Base-by-base conservation (phyloP, 37 sponge, comb jelly and placozoan genomes). In the Diacarnus erythraeanus region DNA sequence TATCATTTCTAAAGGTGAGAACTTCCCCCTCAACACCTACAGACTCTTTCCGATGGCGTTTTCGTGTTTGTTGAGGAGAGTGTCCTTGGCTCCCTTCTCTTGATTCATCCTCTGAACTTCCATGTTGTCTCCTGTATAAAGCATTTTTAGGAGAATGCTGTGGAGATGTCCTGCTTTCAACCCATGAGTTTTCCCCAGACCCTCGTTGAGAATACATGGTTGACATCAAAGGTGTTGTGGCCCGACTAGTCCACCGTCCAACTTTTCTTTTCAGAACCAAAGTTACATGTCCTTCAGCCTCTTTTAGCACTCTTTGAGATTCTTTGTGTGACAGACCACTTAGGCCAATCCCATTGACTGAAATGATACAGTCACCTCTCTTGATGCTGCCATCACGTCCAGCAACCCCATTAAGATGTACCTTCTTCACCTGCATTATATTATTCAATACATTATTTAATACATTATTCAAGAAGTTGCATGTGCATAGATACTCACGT, bases 361-460 rank as follows among this genome's bases (percentile, higher is more conserved):
- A 86, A 47, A 94, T 17, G 39, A 94, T 22, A 8, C 84, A 38
- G 38, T 94, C 90, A 3, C 88, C 88, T 57, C 65, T 54, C 71
- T 67, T 83, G 17, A 94, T 78, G 37, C 58, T 34, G 2, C 84
- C 88, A 71, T 86, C 90, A n/a, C 33, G 41, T 10, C 39, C 59
- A 23, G 90, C 90, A 2, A 76, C 69, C 35, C 90, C 64, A 20
- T 75, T 69, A 23, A 80, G 54, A 29, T 86, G 33, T 23, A 94
- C 80, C 38, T 69, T 20, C 73, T 94, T 90, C 56, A 94, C 81
- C 85, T 88, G 64, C 20, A 56, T 56, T 56, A n/a, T n/a, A n/a
- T n/a, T n/a, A n/a, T n/a, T n/a, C n/a, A n/a, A n/a, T n/a, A n/a
- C n/a, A n/a, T n/a, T n/a, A n/a, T n/a, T n/a, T n/a, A n/a, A n/a